Conservation (phyloP, 92 coral and sea anemone species). For the Virgularia gustaviana region DNA sequence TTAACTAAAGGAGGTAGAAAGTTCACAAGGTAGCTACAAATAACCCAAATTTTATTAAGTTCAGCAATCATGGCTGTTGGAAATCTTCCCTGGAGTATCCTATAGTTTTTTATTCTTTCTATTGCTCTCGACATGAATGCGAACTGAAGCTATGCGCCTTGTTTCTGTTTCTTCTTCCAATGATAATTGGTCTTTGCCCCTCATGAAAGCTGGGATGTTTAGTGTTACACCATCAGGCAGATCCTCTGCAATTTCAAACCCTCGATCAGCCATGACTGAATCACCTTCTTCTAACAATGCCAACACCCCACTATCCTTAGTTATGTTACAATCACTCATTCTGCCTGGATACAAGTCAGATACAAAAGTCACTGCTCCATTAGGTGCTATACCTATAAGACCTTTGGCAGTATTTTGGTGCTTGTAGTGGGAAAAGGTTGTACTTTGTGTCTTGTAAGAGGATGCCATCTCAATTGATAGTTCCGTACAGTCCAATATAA, state of each 20-base stretch:
- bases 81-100: slow-evolving; percentile 11
- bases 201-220: slow-evolving; percentile 13
- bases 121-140: slow-evolving; percentile 24
- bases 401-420: too few species aligned
- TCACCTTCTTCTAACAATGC: slow-evolving; percentile 9
- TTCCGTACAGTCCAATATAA: neutral
- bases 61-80: slow-evolving; percentile 32
- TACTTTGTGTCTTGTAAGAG: too few species aligned
- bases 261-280: slow-evolving; percentile 11
- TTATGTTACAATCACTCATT: too few species aligned
- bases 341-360: too few species aligned
- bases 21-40: slow-evolving; percentile 23
- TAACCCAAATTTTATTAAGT: slow-evolving; percentile 29
- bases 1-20: slow-evolving; percentile 12
- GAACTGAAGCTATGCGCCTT: slow-evolving; percentile 6
- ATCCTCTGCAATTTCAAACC: neutral
- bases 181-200: slow-evolving; percentile 1
- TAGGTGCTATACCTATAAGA: too few species aligned
- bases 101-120: slow-evolving; percentile 26
- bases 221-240: neutral
- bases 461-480: slow-evolving; percentile 6
- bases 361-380: slow-evolving; percentile 9
- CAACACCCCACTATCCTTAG: neutral
- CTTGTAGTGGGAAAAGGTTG: too few species aligned
- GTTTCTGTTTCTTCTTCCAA: too few species aligned